Conservation (phyloP, 2,888 invertebrate species). For the Scaptomyza parva region DNA sequence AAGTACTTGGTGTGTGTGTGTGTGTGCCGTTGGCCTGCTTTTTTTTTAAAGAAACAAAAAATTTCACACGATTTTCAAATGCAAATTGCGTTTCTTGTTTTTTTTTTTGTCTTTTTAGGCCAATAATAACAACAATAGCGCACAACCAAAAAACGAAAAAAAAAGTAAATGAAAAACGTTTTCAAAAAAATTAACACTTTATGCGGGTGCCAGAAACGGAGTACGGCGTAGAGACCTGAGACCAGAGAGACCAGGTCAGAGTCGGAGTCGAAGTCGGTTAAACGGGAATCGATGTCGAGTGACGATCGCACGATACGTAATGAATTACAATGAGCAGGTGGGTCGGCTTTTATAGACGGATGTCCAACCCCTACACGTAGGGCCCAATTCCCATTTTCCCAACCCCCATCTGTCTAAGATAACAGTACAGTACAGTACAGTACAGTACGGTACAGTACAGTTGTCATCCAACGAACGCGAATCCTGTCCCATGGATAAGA, state of each 20-base stretch:
- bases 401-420: slow-evolving; percentile 39
- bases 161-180: slow-evolving; percentile 14
- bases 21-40: slow-evolving; percentile 56
- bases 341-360: slow-evolving; percentile 73
- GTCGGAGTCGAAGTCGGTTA: not conserved
- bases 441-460: slow-evolving; percentile 18
- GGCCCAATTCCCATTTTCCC: slow-evolving; percentile 26
- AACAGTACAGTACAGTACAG: slow-evolving; percentile 15
- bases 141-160: slow-evolving; percentile 28
- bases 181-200: slow-evolving; percentile 66
- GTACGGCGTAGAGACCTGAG: slow-evolving; percentile 17
- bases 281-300: slow-evolving; percentile 14
- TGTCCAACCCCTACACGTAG: slow-evolving; percentile 30
- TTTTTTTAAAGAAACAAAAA: slow-evolving; percentile 32
- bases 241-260: no score
- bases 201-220: slow-evolving; percentile 63
- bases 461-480: slow-evolving; percentile 30
- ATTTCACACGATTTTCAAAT: slow-evolving; percentile 76
- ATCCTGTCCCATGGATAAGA: slow-evolving; percentile 72
- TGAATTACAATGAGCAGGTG: slow-evolving; percentile 79
- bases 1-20: slow-evolving; percentile 26
- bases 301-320: slow-evolving; percentile 69
- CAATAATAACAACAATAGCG: slow-evolving; percentile 27
- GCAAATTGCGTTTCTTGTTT: slow-evolving; percentile 59
- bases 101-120: slow-evolving; percentile 48